phyloP scores from a whole-genome alignment of 2,113 vertebrate genomes.

The Hemicordylus capensis region DNA sequence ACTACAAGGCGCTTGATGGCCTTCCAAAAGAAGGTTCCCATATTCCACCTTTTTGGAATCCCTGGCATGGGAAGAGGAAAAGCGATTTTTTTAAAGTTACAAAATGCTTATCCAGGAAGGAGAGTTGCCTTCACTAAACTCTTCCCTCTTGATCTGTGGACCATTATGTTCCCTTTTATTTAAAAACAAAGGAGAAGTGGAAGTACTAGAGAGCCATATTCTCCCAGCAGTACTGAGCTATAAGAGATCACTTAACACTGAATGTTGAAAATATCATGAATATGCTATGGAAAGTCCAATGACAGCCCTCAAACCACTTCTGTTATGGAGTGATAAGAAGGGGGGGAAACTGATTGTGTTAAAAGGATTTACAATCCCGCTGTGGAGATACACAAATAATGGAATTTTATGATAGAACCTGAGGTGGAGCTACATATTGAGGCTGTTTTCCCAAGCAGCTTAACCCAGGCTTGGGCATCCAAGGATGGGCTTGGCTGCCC shows the following conservation, averaged over 20 bases:
- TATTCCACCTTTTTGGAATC: accelerated
- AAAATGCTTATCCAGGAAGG: neutral
- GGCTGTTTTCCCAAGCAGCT: no score
- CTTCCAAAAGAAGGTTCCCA: neutral
- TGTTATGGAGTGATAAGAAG: neutral
- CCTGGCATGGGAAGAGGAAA: neutral
- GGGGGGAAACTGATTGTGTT: neutral
- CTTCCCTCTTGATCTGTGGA: neutral
- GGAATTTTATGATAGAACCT: neutral
- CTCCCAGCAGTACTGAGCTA: neutral
- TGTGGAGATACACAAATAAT: neutral
- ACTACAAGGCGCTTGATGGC: neutral
- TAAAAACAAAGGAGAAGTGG: neutral
- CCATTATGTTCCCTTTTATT: conserved; percentile 9
- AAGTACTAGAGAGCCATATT: neutral
- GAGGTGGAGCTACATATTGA: neutral
- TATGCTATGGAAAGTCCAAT: neutral
- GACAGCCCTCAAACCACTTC: neutral
- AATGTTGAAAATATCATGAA: neutral
- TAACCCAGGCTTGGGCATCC: no score
- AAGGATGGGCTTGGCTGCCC: no score
- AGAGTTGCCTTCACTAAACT: neutral
- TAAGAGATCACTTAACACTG: neutral
- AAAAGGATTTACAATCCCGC: neutral
- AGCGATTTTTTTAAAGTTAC: neutral